phyloP scores from a whole-genome alignment of 2,113 vertebrate genomes.

The Pteronura brasiliensis region DNA sequence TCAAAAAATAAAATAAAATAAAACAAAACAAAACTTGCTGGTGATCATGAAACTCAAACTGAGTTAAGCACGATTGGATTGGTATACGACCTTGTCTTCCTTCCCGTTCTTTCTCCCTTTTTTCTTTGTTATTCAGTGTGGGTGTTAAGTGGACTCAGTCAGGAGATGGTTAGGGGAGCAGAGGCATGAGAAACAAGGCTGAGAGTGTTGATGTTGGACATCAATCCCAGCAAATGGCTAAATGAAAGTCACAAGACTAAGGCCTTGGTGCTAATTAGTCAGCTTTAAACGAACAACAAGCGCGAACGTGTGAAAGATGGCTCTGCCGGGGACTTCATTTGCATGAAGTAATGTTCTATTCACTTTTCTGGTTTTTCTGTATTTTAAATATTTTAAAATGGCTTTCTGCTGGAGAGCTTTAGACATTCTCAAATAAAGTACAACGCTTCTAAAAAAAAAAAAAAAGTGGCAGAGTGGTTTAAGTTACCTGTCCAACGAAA shows the following conservation, averaged over 20 bases:
- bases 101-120: background rate
- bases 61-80: background rate
- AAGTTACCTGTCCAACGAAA: background rate
- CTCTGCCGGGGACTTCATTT: background rate
- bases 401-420: background rate
- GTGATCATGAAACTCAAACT: background rate
- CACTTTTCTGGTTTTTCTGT: background rate
- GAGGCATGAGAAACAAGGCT: background rate
- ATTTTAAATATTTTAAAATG: background rate
- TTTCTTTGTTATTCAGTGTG: background rate
- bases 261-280: background rate
- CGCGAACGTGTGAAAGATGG: background rate
- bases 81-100: background rate
- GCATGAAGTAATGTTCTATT: background rate
- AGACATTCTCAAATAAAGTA: background rate
- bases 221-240: background rate
- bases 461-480: background rate
- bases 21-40: background rate
- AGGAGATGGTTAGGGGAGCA: background rate
- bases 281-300: background rate
- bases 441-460: background rate
- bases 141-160: background rate
- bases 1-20: background rate
- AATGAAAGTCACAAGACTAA: background rate
- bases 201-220: background rate